Base-by-base conservation (phyloP, 2,113 vertebrate species). In the Mohoua ochrocephala region DNA sequence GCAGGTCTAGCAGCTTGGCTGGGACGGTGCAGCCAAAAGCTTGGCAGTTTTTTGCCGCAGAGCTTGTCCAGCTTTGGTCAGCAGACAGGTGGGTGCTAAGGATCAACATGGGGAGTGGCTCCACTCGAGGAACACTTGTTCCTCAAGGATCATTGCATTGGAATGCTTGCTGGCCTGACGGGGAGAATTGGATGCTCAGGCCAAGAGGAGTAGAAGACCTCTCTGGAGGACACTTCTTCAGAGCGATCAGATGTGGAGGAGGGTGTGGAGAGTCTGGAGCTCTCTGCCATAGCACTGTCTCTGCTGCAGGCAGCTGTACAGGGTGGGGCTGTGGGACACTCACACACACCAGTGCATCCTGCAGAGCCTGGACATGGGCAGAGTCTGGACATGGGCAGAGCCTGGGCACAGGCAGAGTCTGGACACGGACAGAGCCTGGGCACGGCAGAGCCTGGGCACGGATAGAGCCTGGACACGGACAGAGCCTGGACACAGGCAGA, bases 51-150 rank as follows among this genome's bases (percentile, higher is more conserved):
- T 91, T 33, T 57, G 35, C 52, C 52, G 33, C 54, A 49, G 16
- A 94, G 18, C 41, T 67, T 64, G 61, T 31, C 53, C 53, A 64
- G 37, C 15, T 61, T 45, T 57, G 78, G 47, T 19, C 78, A 78
- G 31, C 56, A 39, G 82, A 15, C 33, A 42, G 30, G 45, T 44
- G 49, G 18, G 60, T 26, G 52, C 70, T 44, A 16, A 44, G 35
- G 44, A 54, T 35, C 15, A 16, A 30, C 8, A 5, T 0, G 1
- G 52, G 6, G 19, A 16, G 15, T 20, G 61, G 56, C 11, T 82
- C 26, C 60, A 22, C 9, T 3, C 16, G 52, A 27, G 56, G 45
- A 80, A 15, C 56, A 26, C 2, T 0, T 0, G 0, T 22, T 87
- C 73, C 68, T 74, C 30, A n/a, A 2, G 39, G 52, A 24, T 31